These are phyloP conservation scores for Notechis scutatus DNA, from an alignment of 2,113 vertebrate species.

Conservation along the genomic window DNA sequence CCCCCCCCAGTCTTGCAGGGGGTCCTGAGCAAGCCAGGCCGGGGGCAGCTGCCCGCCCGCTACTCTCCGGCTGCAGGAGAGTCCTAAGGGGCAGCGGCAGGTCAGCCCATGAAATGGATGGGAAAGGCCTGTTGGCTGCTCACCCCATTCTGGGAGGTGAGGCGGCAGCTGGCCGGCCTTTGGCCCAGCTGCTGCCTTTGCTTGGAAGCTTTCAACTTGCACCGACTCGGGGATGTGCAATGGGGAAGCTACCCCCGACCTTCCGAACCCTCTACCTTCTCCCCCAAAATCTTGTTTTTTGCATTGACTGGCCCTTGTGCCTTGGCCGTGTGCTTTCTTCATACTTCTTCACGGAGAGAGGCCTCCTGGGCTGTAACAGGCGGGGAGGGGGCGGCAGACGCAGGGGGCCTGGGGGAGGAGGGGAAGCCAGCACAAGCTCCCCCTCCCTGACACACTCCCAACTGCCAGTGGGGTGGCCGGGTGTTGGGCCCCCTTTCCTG, in stretches of 20 bases:
- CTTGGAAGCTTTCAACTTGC: background rate
- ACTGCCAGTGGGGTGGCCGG: background rate
- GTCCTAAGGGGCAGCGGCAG: background rate
- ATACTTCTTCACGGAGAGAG: background rate
- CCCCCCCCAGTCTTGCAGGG: background rate
- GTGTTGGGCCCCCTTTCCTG: background rate
- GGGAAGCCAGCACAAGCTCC: background rate
- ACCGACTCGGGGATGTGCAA: background rate
- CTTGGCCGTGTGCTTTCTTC: background rate
- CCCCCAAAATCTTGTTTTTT: background rate
- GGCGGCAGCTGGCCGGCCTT: background rate
- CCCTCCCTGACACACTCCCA: background rate
- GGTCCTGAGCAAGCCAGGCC: background rate
- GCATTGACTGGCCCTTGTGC: background rate
- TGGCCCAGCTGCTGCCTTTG: background rate
- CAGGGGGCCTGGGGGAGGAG: background rate
- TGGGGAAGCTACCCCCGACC: background rate
- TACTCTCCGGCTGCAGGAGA: background rate
- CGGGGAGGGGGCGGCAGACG: background rate
- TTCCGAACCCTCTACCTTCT: background rate
- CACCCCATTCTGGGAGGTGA: background rate
- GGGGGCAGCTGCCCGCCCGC: background rate
- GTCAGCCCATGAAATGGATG: background rate
- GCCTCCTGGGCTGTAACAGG: background rate
- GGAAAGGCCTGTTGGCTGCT: background rate